Evolutionary conservation across 2,797 vertebrate genomes (phyloP).

Genomic region (Lepus oiostolus): DNA sequence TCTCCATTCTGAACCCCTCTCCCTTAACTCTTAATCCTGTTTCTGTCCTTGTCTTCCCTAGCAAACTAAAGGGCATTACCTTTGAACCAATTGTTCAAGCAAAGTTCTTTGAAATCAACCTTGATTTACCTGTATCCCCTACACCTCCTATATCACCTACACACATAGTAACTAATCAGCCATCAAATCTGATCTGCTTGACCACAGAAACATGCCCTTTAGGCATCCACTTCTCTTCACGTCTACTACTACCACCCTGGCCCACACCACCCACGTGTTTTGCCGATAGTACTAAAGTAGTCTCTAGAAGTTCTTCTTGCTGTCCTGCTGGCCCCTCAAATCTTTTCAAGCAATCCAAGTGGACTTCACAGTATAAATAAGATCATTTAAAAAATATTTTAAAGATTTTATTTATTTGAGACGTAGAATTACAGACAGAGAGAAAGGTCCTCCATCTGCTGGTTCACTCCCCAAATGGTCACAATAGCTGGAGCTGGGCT

Average conservation of each 20-base stretch:
- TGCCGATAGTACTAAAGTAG: neutral
- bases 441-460: too few relatives aligned
- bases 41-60: neutral
- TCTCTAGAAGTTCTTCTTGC: neutral
- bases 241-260: neutral
- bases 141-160: neutral
- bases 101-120: neutral
- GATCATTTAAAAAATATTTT: too few relatives aligned
- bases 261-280: neutral
- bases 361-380: neutral
- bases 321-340: neutral
- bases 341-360: neutral
- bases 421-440: too few relatives aligned
- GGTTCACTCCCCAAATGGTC: too few relatives aligned
- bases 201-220: neutral
- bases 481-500: too few relatives aligned
- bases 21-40: neutral
- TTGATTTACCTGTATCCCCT: neutral
- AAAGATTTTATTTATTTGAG: too few relatives aligned
- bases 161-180: neutral
- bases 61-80: neutral
- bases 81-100: conserved; percentile 5
- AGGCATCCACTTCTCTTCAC: neutral
- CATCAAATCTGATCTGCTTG: neutral
- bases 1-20: neutral